Base-by-base conservation (phyloP, 2,888 invertebrate species). In the Coelopa pilipes region DNA sequence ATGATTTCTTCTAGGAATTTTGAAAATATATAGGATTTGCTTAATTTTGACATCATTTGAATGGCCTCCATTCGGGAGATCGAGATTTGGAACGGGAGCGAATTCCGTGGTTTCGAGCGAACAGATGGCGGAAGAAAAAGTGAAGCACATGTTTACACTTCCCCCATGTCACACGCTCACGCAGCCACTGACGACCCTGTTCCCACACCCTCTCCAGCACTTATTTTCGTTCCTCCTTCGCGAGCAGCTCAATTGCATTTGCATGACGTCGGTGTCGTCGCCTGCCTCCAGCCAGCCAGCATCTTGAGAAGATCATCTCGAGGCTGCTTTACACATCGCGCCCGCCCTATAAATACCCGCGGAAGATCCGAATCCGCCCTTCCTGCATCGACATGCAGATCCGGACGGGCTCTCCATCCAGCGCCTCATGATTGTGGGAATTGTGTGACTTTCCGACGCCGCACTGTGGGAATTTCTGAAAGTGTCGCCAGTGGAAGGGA, bases 231-330 rank as follows among this genome's bases (percentile, higher is more conserved):
- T 4, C 21, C 13, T 12, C 21, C 15, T 45, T 62, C 15, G 15
- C 21, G 1, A 34, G 34, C 34, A 55, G 24, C 45, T 68, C 68
- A 68, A 68, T 68, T 68, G 50, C 68, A 55, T 68, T 68, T 68
- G 21, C 68, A 68, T 68, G 53, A 55, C 34, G 55, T 53, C 10
- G 15, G 3, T 21, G 50, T 49, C 12, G 19, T n/a, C 19, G 49
- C 13, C 49, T 49, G 50, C 66, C n/a, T n/a, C n/a, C 15, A 34
- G 34, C n/a, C 65, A 65, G 65, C 65, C 19, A 21, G 66, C 24
- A 21, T 50, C 24, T 53, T 53, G 53, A 21, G 60, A 60, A 10
- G 60, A 9, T n/a, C n/a, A n/a, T n/a, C n/a, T n/a, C 15, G 10
- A 2, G 13, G 53, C 13, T 9, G 2, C 53, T 53, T 13, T 4